Percentiles rank a stretch among this genome's conserved stretches.
phyloP scores from a whole-genome alignment of 2,888 invertebrate genomes.

The Anagyrus pseudococci region DNA sequence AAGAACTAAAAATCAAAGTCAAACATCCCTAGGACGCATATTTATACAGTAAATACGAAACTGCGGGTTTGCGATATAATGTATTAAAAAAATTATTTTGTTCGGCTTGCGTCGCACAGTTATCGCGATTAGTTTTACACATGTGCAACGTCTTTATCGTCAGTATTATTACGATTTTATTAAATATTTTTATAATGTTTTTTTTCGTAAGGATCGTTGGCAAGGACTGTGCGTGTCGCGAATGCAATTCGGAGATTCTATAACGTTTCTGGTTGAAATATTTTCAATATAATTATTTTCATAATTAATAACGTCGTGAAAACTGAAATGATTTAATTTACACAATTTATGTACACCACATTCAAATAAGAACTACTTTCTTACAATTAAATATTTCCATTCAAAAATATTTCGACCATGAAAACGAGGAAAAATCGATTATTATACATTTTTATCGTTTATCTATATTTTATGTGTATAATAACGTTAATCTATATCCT shows the following conservation, averaged over 20 bases:
- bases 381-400: not conserved
- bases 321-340: no score
- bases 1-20: constrained; percentile 10
- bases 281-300: no score
- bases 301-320: no score
- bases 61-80: constrained; percentile 1
- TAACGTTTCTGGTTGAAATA: constrained; percentile 23
- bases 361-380: not conserved
- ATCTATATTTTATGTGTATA: constrained; percentile 15
- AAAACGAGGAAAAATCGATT: constrained; percentile 9
- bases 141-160: not conserved
- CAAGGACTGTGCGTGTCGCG: constrained; percentile 15
- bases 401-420: constrained; percentile 24
- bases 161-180: no score
- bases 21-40: constrained; percentile 7
- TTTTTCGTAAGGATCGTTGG: constrained; percentile 18
- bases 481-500: constrained; percentile 25
- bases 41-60: constrained; percentile 8
- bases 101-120: not conserved
- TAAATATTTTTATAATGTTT: not conserved
- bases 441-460: constrained; percentile 11
- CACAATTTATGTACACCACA: not conserved
- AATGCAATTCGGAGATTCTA: constrained; percentile 25
- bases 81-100: constrained; percentile 11
- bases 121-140: not conserved